Evolutionary conservation across 2,113 vertebrate species (phyloP).

Genomic region (Syngnathus floridae): DNA sequence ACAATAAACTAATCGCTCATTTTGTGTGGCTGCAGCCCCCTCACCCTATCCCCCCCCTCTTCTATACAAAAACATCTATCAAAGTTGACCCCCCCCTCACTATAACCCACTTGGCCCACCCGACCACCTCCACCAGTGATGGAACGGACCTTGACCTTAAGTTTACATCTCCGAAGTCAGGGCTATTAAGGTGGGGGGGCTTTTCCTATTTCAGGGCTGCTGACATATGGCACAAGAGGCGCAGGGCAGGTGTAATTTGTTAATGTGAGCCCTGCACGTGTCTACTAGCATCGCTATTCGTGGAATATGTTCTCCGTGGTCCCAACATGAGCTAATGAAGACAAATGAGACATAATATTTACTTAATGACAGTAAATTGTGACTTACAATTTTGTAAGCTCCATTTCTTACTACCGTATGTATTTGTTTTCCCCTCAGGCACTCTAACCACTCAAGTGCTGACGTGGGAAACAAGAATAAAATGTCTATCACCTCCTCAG

Average conservation of each 20-base stretch:
- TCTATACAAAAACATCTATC: conserved; percentile 25
- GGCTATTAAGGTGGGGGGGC: conserved; percentile 46
- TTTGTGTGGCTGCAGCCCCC: background rate
- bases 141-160: conserved; percentile 66
- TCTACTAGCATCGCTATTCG: conserved; percentile 15
- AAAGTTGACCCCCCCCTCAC: conserved; percentile 6
- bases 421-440: conserved; percentile 38
- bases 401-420: conserved; percentile 2
- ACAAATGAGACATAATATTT: conserved; percentile 31
- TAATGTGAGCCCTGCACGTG: conserved; percentile 50
- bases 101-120: conserved; percentile 8
- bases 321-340: conserved; percentile 28
- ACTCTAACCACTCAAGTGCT: conserved; percentile 50
- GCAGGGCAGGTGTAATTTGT: conserved; percentile 64
- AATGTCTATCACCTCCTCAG: conserved; percentile 49
- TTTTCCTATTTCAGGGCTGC: conserved; percentile 45
- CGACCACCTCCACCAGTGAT: conserved; percentile 16
- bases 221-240: conserved; percentile 56
- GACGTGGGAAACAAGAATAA: conserved; percentile 49
- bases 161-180: conserved; percentile 62
- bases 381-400: conserved; percentile 1
- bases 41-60: background rate
- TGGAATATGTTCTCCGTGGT: conserved; percentile 21
- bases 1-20: background rate
- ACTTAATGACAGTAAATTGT: background rate